These are phyloP conservation scores for Scaptomyza cyrtandrae DNA, from an alignment of 2,888 invertebrate genomes.

Conservation along the genomic window DNA sequence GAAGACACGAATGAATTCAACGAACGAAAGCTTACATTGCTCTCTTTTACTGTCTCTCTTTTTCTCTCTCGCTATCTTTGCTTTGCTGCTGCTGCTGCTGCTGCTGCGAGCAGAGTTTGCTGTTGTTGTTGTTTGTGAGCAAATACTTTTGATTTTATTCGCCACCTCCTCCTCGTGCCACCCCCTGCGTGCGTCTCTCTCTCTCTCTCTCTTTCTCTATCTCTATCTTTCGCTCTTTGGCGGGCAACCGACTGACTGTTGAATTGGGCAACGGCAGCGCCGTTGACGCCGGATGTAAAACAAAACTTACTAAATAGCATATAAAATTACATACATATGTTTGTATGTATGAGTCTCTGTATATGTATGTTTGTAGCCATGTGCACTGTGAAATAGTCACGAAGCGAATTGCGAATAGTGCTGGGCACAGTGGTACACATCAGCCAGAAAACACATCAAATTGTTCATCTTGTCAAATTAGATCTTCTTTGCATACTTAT, in stretches of 20 bases:
- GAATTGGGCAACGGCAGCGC: slow-evolving; percentile 73
- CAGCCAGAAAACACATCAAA: slow-evolving; percentile 1
- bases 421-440: slow-evolving; percentile 50
- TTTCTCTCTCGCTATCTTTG: no score
- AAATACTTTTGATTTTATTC: slow-evolving; percentile 75
- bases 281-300: slow-evolving; percentile 79
- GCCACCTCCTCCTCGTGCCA: slow-evolving; percentile 8
- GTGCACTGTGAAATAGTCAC: slow-evolving; percentile 55
- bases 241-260: slow-evolving; percentile 40
- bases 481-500: neutral
- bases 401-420: slow-evolving; percentile 25
- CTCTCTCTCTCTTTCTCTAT: no score
- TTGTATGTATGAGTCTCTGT: slow-evolving; percentile 4
- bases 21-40: slow-evolving; percentile 66
- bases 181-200: neutral
- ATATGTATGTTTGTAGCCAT: slow-evolving; percentile 2
- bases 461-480: neutral
- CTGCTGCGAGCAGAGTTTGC: slow-evolving; percentile 9
- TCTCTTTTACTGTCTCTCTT: slow-evolving; percentile 43
- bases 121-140: slow-evolving; percentile 49
- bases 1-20: slow-evolving; percentile 37
- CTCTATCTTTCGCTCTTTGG: neutral
- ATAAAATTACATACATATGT: slow-evolving; percentile 53
- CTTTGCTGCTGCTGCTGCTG: slow-evolving; percentile 1
- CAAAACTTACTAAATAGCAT: slow-evolving; percentile 76